Evolutionary conservation across 2,888 invertebrate species (phyloP), one percentile per base, ranked within the genome.

Genomic region (Syrphus vitripennis): DNA sequence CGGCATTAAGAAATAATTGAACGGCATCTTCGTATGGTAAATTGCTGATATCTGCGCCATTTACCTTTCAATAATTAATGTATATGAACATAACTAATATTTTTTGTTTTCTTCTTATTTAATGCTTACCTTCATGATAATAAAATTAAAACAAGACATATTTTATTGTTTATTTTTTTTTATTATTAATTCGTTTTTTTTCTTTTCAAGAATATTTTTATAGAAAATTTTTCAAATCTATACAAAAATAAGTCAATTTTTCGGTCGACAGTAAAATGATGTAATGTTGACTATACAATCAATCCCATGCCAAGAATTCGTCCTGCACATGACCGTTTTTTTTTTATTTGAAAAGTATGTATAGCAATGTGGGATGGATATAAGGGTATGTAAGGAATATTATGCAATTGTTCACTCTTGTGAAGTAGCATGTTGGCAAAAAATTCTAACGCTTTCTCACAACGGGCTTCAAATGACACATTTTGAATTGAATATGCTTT

Each of bases 21-120:
- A 94, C 93, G 53, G 94, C 94, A 89, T 94, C 94, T 88, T 94
- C 94, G 89, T 94, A 94, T 83, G 94, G 93, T 89, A 93, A 93
- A 89, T 93, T 93, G 89, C 93, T 94, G 88, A 94, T 93, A 91
- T 94, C 94, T 89, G 93, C 93, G 84, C 94, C 94, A 90, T 94
- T 94, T 82, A 94, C 93, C 94, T 94, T 76, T 34, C 19, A n/a
- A 34, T 9, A 70, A 70, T 69, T 6, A 83, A 53, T 10, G 45
- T n/a, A 45, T 24, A 7, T 7, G 14, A 59, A 21, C 12, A 24
- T 21, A 77, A 40, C 40, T 7, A 21, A n/a, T 53, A 9, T 37
- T 21, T 21, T 6, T 10, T 24, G 14, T 65, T 53, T 40, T 7
- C 3, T 26, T 10, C 2, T 57, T 29, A n/a, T n/a, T 7, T 21